Evolutionary conservation across 2,888 invertebrate species (phyloP), one percentile per base, ranked within the genome.

Genomic region (Lordiphosa andalusiaca): DNA sequence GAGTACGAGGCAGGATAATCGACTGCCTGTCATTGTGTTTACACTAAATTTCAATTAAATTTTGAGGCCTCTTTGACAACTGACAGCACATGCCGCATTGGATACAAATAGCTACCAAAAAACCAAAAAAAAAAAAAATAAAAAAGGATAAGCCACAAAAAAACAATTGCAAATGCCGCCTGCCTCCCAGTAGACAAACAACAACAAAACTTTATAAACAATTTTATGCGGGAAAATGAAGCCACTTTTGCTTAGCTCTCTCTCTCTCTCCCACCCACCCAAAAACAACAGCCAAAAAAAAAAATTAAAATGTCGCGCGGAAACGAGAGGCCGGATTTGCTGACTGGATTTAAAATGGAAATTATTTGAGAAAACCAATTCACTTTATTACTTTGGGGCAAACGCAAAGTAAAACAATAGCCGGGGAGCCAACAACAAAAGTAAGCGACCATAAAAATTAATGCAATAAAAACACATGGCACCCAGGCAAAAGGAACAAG

Each of bases 41-140:
- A 82, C 77, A 77, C 75, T 82, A 82, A 78, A 77, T 82, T 82
- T 82, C 77, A 82, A 77, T 77, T 77, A 82, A 77, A 78, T 75
- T 60, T 71, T 73, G 78, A 71, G 62, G 74, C 59, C 72, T 47
- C 54, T 63, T 69, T 81, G 81, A 81, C 82, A 66, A 63, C 40
- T 81, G 82, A 77, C 72, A 58, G 51, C 48, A 51, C 10, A 48
- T 46, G 54, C 23, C 38, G 37, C 41, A 69, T 60, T 53, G 53
- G 67, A 49, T 37, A 33, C 48, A 23, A 30, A 65, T 71, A 68
- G 65, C 58, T 49, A 67, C 37, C 46, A 47, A 9, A 38, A 57
- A 44, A 51, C 39, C 7, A 46, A 42, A 21, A 41, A 37, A 10
- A 52, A 10, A 33, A 46, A 42, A 21, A 41, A 37, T 7, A 52